These are phyloP conservation scores for Genyomyrus donnyi DNA, from an alignment of 2,113 vertebrate species.

Conservation along the genomic window DNA sequence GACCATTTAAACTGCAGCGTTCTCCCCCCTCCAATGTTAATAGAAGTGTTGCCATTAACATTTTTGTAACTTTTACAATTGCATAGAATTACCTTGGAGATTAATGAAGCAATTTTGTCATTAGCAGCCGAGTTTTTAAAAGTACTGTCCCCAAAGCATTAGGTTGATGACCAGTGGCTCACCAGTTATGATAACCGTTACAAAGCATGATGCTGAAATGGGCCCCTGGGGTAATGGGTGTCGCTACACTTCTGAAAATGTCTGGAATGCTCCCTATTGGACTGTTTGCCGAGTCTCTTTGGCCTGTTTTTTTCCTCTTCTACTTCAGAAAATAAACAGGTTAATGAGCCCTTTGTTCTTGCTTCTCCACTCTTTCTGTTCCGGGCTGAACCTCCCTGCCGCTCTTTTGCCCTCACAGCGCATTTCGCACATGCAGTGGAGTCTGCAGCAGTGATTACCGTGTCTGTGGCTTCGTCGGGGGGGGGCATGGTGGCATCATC, in stretches of 20 bases:
- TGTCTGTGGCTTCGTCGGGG: background rate
- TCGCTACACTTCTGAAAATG: background rate
- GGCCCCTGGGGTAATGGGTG: background rate
- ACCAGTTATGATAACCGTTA: background rate
- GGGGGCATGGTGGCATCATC: background rate
- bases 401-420: background rate
- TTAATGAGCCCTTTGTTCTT: background rate
- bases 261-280: background rate
- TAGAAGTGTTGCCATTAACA: background rate
- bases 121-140: background rate
- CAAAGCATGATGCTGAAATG: background rate
- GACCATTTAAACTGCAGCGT: background rate
- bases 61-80: background rate
- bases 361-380: background rate
- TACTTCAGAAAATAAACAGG: background rate
- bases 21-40: background rate
- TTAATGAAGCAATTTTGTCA: background rate
- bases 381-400: background rate
- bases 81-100: background rate
- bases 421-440: background rate
- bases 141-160: background rate
- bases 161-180: background rate
- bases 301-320: background rate
- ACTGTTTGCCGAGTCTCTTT: background rate
- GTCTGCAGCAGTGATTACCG: background rate